These are phyloP conservation scores for Lasioglossum marginatum DNA, from an alignment of 2,888 invertebrate genomes.

Conservation along the genomic window DNA sequence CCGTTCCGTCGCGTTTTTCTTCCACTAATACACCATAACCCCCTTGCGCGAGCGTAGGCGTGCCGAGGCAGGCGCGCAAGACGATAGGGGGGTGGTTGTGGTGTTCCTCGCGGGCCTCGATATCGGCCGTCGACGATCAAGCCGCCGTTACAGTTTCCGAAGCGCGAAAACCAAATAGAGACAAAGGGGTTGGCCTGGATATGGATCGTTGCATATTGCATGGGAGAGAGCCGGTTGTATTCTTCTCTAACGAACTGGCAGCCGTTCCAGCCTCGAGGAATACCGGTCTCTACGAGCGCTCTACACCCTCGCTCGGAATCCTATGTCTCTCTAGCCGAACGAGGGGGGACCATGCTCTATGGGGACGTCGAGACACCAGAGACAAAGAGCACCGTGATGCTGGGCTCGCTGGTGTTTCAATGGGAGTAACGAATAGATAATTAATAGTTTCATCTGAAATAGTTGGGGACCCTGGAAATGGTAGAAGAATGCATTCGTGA, in stretches of 20 bases:
- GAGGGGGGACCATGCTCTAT: neutral
- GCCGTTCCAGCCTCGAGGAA: conserved; percentile 70
- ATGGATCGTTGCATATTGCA: conserved; percentile 83
- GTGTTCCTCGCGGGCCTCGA: conserved; percentile 21
- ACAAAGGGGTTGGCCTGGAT: conserved; percentile 74
- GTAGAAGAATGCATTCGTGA: neutral
- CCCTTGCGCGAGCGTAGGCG: neutral
- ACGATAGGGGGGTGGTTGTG: conserved; percentile 1
- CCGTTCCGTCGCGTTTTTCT: conserved; percentile 42
- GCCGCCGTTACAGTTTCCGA: conserved; percentile 62
- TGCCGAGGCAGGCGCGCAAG: neutral
- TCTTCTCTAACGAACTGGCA: conserved; percentile 80
- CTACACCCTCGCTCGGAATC: conserved; percentile 68
- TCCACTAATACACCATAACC: conserved; percentile 48
- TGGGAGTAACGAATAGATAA: neutral
- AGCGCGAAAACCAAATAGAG: conserved; percentile 67
- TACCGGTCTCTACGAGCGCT: conserved; percentile 69
- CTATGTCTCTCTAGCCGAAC: conserved; percentile 5
- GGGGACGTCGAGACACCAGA: neutral
- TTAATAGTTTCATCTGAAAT: neutral
- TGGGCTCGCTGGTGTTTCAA: neutral
- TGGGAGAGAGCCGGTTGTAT: conserved; percentile 77
- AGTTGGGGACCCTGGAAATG: neutral
- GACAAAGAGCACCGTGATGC: neutral
- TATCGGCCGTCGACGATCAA: conserved; percentile 60